These are phyloP conservation scores for Lophius americanus DNA, from an alignment of 2,797 vertebrate species.

Conservation along the genomic window DNA sequence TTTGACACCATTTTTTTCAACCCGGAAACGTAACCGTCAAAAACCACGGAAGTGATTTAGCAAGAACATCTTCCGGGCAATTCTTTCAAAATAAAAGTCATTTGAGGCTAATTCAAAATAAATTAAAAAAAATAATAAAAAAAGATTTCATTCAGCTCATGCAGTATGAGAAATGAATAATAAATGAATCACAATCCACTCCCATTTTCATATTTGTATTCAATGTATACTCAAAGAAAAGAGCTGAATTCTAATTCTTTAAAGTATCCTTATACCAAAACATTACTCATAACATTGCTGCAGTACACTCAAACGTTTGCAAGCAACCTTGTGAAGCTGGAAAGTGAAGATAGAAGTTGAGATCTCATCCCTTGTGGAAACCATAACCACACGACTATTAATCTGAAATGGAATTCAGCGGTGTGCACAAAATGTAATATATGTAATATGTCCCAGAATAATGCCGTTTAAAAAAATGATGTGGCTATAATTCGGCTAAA, in stretches of 20 bases:
- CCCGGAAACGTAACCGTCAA: too few species aligned
- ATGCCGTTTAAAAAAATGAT: not conserved
- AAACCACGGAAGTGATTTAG: not conserved
- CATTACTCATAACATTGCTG: too few species aligned
- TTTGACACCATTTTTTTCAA: not conserved
- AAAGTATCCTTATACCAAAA: too few species aligned
- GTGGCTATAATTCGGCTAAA: not conserved
- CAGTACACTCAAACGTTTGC: not conserved
- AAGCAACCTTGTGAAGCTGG: not conserved
- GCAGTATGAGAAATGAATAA: not conserved
- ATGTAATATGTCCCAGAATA: not conserved
- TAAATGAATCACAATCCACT: not conserved
- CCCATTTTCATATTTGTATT: not conserved
- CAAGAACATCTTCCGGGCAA: not conserved
- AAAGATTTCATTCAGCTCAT: not conserved
- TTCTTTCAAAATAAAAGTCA: constrained; percentile 14
- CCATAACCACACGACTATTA: not conserved
- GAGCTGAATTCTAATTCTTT: too few species aligned
- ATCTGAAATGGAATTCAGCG: not conserved
- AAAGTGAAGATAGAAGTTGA: not conserved
- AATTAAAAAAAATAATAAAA: too few species aligned
- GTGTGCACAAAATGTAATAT: not conserved
- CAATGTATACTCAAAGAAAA: not conserved
- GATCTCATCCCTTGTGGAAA: not conserved
- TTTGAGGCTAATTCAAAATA: too few species aligned